These are phyloP conservation scores for Euschistus heros DNA, from an alignment of 1,140 invertebrate species.

Conservation along the genomic window DNA sequence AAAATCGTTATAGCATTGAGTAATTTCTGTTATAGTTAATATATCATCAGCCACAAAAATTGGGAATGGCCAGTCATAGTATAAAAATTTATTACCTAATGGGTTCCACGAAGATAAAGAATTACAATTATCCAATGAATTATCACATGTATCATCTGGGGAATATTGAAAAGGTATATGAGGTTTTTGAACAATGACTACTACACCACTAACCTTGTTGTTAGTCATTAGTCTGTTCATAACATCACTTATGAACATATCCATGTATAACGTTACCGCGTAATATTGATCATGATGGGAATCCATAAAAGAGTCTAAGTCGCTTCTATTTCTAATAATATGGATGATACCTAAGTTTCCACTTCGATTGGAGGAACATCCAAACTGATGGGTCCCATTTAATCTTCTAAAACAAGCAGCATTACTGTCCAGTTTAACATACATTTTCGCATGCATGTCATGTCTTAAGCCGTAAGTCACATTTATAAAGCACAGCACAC, in stretches of 20 bases:
- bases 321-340: background rate
- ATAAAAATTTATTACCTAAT: slow-evolving; percentile 57
- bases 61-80: slow-evolving; percentile 70
- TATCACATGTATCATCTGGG: slow-evolving; percentile 76
- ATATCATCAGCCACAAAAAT: slow-evolving; percentile 58
- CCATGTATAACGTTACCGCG: background rate
- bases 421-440: slow-evolving; percentile 55
- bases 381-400: slow-evolving; percentile 86
- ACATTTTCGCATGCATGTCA: slow-evolving; percentile 56
- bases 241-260: slow-evolving; percentile 13
- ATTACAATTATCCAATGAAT: slow-evolving; percentile 40
- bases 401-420: slow-evolving; percentile 73
- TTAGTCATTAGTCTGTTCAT: slow-evolving; percentile 18
- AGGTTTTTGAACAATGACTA: slow-evolving; percentile 58
- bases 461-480: background rate
- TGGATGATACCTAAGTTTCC: slow-evolving; percentile 4
- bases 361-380: slow-evolving; percentile 52
- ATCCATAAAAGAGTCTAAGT: background rate
- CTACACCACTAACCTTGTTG: slow-evolving; percentile 51
- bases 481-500: too few relatives aligned
- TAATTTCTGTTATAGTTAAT: background rate
- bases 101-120: slow-evolving; percentile 61
- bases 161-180: slow-evolving; percentile 44
- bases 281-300: background rate
- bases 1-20: slow-evolving; percentile 1